A percentile compares a stretch with the other conserved stretches of the same genome.
Evolutionary conservation across 1,140 invertebrate species (phyloP).

Genomic region (Hestina assimilis): DNA sequence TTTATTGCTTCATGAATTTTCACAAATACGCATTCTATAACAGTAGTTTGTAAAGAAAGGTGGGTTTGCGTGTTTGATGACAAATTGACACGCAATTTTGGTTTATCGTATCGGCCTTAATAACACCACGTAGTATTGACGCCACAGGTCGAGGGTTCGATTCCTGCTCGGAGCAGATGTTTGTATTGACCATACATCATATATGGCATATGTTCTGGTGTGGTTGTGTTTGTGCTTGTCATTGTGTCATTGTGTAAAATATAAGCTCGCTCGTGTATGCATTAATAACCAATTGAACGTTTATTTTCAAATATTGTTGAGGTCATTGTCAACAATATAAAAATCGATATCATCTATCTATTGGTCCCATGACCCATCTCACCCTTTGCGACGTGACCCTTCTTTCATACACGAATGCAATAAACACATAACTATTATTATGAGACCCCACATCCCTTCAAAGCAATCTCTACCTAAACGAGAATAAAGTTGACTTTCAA

Average conservation of each 20-base stretch:
- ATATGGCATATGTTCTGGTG: too few relatives aligned
- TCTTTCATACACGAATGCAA: constrained; percentile 35
- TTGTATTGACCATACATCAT: too few relatives aligned
- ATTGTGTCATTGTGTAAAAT: too few relatives aligned
- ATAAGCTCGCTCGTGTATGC: too few relatives aligned
- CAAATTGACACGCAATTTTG: constrained; percentile 9
- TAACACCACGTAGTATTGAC: too few relatives aligned
- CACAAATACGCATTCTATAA: constrained; percentile 25
- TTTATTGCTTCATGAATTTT: constrained; percentile 39
- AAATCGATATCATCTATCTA: constrained; percentile 34
- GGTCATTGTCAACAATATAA: constrained; percentile 3
- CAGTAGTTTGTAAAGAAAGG: too few relatives aligned
- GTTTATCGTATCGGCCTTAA: neutral
- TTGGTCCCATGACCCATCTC: constrained; percentile 13
- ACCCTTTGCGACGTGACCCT: constrained; percentile 32
- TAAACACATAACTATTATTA: constrained; percentile 43
- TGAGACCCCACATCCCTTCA: constrained; percentile 1
- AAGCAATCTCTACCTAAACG: constrained; percentile 22
- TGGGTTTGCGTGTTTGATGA: constrained; percentile 8
- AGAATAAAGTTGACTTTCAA: constrained; percentile 47
- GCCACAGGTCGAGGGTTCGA: too few relatives aligned
- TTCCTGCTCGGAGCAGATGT: too few relatives aligned
- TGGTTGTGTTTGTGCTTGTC: neutral
- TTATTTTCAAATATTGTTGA: neutral
- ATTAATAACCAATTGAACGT: neutral